Evolutionary conservation across 2,113 vertebrate species (phyloP), one percentile per base, ranked within the genome.

Genomic region (Pteruthius melanotis): DNA sequence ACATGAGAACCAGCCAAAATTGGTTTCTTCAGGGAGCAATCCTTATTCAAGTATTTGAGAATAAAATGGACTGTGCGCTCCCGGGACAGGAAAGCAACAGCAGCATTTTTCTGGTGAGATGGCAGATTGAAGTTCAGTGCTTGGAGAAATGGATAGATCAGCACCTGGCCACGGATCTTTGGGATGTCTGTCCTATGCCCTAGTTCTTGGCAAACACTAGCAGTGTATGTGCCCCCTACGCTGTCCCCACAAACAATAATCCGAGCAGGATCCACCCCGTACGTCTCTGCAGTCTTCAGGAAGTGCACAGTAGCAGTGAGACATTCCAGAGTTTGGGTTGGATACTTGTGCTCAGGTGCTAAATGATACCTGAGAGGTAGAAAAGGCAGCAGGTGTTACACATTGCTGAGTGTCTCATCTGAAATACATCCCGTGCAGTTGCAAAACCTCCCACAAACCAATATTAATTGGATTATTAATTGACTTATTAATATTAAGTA

Each of bases 31-130:
- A 90, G 37, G 22, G 78, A 78, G 44, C 33, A 68, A 3, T 94
- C 87, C 84, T 79, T 95, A 2, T 35, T 39, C 74, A 94, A 14
- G 65, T 96, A 95, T 28, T 79, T 94, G 74, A 95, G 92, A 24
- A 93, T 17, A 15, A 37, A 77, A 52, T 1, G 5, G 22, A 82
- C 64, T 6, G 7, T 2, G 9, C 17, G 61, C 5, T 96, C 78
- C 61, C 2, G 30, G 81, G 81, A 23, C 74, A 91, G 27, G 56
- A 96, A 39, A 31, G 27, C 52, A 37, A 1, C 1, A 5, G 35
- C 54, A 64, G 92, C 78, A 4, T 87, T 94, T 47, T 93, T 63
- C 90, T 97, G 96, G 53, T 97, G 6, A 68, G 96, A 96, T 7
- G 95, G 90, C 39, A 96, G 57, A 40, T 82, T 77, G 21, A 96